Conservation (phyloP, 1,140 invertebrate genomes). For the Eciton burchellii region DNA sequence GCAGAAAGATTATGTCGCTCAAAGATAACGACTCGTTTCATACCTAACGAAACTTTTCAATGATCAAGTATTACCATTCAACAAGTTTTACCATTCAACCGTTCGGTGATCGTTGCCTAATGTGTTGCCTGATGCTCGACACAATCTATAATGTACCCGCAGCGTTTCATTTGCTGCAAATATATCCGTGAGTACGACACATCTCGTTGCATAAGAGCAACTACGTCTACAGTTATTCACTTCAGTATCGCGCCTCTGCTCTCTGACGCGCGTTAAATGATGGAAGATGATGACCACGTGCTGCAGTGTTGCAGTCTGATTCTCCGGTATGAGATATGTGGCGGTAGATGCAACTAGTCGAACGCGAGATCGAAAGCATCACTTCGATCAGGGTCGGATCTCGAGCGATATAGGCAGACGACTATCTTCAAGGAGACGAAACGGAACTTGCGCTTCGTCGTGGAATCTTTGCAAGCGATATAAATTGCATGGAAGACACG, state of each 20-base stretch:
- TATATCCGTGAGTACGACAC: not conserved
- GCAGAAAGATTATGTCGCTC: too few relatives aligned
- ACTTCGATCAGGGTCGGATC: conserved; percentile 40
- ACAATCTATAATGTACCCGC: not conserved
- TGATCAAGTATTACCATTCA: too few relatives aligned
- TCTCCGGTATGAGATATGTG: conserved; percentile 13
- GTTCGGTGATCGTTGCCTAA: not conserved
- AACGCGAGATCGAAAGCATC: conserved; percentile 55
- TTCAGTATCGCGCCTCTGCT: conserved; percentile 33
- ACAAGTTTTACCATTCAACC: not conserved
- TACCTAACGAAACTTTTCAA: too few relatives aligned
- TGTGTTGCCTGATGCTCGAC: too few relatives aligned
- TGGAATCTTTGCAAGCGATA: not conserved
- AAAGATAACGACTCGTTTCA: too few relatives aligned
- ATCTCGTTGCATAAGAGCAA: conserved; percentile 39
- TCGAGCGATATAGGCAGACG: not conserved
- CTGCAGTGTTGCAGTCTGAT: conserved; percentile 8
- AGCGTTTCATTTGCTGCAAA: not conserved
- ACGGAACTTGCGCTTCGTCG: not conserved
- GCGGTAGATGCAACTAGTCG: conserved; percentile 37
- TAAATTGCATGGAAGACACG: conserved; percentile 14
- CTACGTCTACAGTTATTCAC: conserved; percentile 13
- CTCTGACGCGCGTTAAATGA: conserved; percentile 23
- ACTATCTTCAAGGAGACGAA: not conserved
- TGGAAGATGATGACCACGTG: conserved; percentile 30